phyloP scores from a whole-genome alignment of 2,888 invertebrate species.

The Trichopoda pennipes region DNA sequence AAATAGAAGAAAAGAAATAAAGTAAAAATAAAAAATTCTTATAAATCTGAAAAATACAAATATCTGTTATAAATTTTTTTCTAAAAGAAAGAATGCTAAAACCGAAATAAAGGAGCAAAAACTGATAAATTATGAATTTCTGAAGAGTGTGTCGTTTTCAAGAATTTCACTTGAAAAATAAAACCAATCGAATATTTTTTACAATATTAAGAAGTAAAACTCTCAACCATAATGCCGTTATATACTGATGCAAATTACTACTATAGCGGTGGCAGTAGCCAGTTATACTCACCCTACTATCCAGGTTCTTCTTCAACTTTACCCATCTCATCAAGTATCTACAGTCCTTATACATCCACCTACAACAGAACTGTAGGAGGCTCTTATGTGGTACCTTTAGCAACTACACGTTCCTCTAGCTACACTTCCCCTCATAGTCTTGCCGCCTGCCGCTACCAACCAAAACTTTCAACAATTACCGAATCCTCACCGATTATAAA shows the following conservation, averaged over 20 bases:
- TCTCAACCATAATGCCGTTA: conserved; percentile 83
- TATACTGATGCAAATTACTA: conserved; percentile 85
- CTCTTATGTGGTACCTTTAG: conserved; percentile 76
- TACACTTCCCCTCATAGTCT: conserved; percentile 72
- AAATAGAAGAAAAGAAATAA: conserved; percentile 26
- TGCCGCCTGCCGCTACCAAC: conserved; percentile 84
- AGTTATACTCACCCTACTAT: conserved; percentile 82
- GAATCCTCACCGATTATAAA: conserved; percentile 82
- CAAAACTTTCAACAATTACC: conserved; percentile 88
- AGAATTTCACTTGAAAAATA: conserved; percentile 5
- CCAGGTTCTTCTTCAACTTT: conserved; percentile 79
- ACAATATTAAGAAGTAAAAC: conserved; percentile 7
- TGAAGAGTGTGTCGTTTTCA: conserved; percentile 23
- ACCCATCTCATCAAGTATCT: conserved; percentile 80
- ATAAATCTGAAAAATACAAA: conserved; percentile 3
- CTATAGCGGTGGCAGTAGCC: conserved; percentile 81
- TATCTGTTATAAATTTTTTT: neutral
- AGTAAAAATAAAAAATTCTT: conserved; percentile 18
- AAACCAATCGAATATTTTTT: conserved; percentile 1
- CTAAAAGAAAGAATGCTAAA: conserved; percentile 44
- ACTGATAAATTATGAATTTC: conserved; percentile 44
- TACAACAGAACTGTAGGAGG: conserved; percentile 82
- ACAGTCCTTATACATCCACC: conserved; percentile 82
- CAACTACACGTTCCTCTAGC: conserved; percentile 73
- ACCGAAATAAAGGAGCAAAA: conserved; percentile 43